Evolutionary conservation across 2,113 vertebrate species (phyloP), one percentile per base, ranked within the genome.

Genomic region (Pedionomus torquatus): DNA sequence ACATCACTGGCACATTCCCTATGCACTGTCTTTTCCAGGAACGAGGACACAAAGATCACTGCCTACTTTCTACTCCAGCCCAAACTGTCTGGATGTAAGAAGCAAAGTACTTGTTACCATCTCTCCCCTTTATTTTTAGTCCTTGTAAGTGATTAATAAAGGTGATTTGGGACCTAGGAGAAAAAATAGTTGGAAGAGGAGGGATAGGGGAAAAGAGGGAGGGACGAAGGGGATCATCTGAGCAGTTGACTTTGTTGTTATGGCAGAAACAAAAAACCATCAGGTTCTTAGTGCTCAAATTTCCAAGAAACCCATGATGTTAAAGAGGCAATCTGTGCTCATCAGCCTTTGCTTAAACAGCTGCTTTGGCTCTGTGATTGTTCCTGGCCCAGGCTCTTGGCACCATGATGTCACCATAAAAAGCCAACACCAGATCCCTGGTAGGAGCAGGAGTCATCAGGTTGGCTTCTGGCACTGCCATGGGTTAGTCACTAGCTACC

Each of bases 361-460:
- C 94, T 66, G 31, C 31, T 77, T 93, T 75, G 61, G 65, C 69
- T 92, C 43, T 14, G 11, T 46, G 58, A 44, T 41, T 81, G 78
- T 28, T 11, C 17, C 30, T 93, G 65, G 64, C 35, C 65, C 51
- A 52, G 54, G 66, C 43, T 92, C 58, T 64, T 70, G 85, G 55
- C 20, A 2, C 31, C 0, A 0, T 74, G 41, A 61, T 33, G 11
- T 61, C 81, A 43, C 35, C 5, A 2, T 23, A 43, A 76, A 21
- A 71, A 77, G 44, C 48, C 33, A 88, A 7, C 9, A 39, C 17
- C n/a, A 87, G 77, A 35, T 5, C 30, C 55, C 37, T 70, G 58
- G n/a, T 31, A 68, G 58, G 35, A 87, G 49, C 12, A 1, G 18
- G 54, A 35, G 28, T 18, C 66, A 61, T 4, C 52, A 76, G 43